phyloP scores from a whole-genome alignment of 2,888 invertebrate species.

The Poecilus cupreus region DNA sequence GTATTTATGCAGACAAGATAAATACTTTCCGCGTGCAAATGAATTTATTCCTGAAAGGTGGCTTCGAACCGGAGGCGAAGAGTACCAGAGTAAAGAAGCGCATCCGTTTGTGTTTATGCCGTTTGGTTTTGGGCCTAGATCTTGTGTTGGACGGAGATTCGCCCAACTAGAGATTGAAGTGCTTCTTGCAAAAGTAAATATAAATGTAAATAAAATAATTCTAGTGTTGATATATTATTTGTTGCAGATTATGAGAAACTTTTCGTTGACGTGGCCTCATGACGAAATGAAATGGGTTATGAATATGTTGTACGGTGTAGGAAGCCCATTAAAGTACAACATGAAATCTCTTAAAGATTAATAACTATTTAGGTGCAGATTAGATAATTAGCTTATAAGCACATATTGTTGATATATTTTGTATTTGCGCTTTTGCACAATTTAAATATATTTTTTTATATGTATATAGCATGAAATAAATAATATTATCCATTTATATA shows the following conservation, averaged over 20 bases:
- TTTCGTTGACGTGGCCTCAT: constrained; percentile 47
- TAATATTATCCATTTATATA: not conserved
- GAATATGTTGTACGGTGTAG: constrained; percentile 55
- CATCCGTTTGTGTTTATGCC: constrained; percentile 78
- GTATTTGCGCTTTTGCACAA: not conserved
- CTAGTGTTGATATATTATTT: too few species aligned
- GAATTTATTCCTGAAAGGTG: constrained; percentile 68
- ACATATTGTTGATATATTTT: not conserved
- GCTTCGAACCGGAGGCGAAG: constrained; percentile 67
- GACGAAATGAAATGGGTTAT: constrained; percentile 53
- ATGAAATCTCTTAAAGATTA: constrained; percentile 40
- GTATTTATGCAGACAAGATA: constrained; percentile 66
- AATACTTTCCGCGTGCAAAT: constrained; percentile 66
- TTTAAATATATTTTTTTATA: constrained; percentile 18
- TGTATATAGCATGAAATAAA: not conserved
- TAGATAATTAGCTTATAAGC: not conserved
- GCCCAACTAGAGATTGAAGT: constrained; percentile 81
- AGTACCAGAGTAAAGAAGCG: constrained; percentile 69
- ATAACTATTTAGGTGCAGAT: not conserved
- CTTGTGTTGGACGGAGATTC: constrained; percentile 80
- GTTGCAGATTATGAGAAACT: constrained; percentile 52
- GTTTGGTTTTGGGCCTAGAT: constrained; percentile 80
- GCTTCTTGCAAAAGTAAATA: constrained; percentile 69
- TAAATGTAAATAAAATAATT: not conserved
- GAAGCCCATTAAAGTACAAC: constrained; percentile 49